Percentiles rank a stretch among this genome's conserved stretches.
These are phyloP conservation scores for Malurus cyaneus DNA, from an alignment of 2,113 vertebrate genomes.

Conservation along the genomic window DNA sequence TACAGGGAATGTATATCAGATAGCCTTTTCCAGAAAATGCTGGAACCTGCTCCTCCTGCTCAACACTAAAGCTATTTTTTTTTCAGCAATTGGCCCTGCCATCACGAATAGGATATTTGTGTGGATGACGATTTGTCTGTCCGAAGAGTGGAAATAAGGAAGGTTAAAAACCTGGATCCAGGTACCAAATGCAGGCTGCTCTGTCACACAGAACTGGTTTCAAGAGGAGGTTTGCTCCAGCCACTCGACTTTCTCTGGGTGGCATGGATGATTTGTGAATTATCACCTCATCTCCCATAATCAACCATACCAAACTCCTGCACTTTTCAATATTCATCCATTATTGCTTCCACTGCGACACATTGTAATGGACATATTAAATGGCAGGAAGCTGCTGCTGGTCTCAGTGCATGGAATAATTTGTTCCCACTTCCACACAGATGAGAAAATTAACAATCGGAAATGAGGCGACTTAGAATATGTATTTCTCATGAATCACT, in stretches of 20 bases:
- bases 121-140: not conserved
- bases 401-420: not conserved
- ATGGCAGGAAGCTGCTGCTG: conserved; percentile 23
- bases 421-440: not conserved
- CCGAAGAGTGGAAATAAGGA: not conserved
- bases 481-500: conserved; percentile 47
- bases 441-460: conserved; percentile 21
- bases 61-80: not conserved
- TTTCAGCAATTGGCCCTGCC: fast-evolving
- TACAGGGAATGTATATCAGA: not conserved
- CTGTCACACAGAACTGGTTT: not conserved
- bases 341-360: not conserved
- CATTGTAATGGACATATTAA: not conserved
- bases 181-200: not conserved
- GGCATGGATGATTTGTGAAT: not conserved
- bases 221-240: not conserved
- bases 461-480: conserved; percentile 11
- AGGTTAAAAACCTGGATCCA: not conserved
- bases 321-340: not conserved
- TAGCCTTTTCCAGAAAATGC: not conserved
- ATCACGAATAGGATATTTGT: not conserved
- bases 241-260: not conserved
- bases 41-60: not conserved
- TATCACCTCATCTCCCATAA: not conserved
- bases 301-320: not conserved